Base-by-base conservation (phyloP, 1,140 invertebrate genomes). In the Penaeus indicus region DNA sequence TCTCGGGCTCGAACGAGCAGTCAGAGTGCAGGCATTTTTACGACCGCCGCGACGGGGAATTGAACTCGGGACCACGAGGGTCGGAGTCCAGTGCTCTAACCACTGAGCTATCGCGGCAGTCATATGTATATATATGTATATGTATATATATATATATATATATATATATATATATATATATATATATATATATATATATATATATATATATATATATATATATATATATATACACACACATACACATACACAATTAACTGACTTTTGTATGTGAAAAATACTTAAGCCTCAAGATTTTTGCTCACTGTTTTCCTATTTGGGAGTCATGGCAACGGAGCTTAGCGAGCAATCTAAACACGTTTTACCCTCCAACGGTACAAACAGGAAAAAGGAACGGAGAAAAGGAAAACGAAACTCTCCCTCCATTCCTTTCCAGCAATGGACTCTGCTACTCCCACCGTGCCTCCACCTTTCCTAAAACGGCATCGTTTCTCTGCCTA, bases 181-280 rank as follows among this genome's bases (percentile, higher is more conserved):
- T 81, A 81, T 81, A 81, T 81, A 3, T 54, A 81, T 81, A 81
- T 81, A 81, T 81, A 81, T 60, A 42, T 22, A 47, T 60, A 11
- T 60, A 47, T 81, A 16, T 81, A 47, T 81, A 47, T 54, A 81
- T 54, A 47, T 81, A 81, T 16, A 47, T 54, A 81, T 81, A 60
- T 81, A 81, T 47, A 16, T 81, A 81, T 54, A 81, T 81, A 81
- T 81, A 60, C 47, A 47, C 11, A 8, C 1, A 42, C 3, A 47
- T 47, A 16, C 16, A 16, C 2, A 13, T 54, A 13, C 16, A 13
- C 0, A 42, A 42, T 42, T 42, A 42, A 42, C 11, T 13, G 54
- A 54, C 54, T 54, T 11, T 84, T 22, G 16, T 63, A 27, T 16
- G 10, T 84, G 61, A 4, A n/a, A 11, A 22, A 61, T 84, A 13